phyloP scores from a whole-genome alignment of 2,797 vertebrate genomes.

The Enoplosus armatus region DNA sequence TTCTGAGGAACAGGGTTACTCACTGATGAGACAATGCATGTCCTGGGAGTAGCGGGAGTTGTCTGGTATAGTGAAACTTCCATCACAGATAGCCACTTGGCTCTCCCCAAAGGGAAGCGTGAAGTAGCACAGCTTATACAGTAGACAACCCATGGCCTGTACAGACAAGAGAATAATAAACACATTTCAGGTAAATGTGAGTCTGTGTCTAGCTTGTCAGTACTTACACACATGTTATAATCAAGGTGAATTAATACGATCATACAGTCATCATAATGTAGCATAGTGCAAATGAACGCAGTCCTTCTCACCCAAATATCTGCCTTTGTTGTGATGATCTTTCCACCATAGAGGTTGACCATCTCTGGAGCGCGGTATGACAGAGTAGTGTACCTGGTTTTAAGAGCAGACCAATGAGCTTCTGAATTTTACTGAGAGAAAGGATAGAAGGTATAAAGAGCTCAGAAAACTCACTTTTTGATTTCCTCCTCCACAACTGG shows the following conservation, averaged over 20 bases:
- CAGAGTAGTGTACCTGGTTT: constrained; percentile 94
- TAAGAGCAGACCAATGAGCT: constrained; percentile 39
- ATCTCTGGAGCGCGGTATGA: constrained; percentile 99
- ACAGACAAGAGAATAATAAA: constrained; percentile 44
- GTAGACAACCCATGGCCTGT: constrained; percentile 96
- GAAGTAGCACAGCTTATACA: constrained; percentile 98
- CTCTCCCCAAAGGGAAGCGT: constrained; percentile 98
- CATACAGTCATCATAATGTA: not conserved
- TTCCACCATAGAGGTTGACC: constrained; percentile 97
- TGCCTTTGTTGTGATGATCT: constrained; percentile 96
- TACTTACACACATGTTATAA: not conserved
- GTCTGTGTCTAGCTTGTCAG: not conserved
- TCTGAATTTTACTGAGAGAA: not conserved
- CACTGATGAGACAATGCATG: constrained; percentile 99
- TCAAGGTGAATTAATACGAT: not conserved
- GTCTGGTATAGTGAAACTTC: constrained; percentile 98
- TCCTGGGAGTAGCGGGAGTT: constrained; percentile 96
- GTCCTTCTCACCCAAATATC: constrained; percentile 94
- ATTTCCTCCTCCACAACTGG: constrained; percentile 96
- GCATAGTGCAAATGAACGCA: not conserved
- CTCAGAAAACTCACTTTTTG: constrained; percentile 90
- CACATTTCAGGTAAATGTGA: constrained; percentile 16
- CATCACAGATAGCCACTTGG: constrained; percentile 98
- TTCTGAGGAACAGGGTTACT: constrained; percentile 75
- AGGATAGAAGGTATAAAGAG: not conserved